Conservation (phyloP, 35 echinoderm and acorn worm genomes). For the Lytechinus pictus region DNA sequence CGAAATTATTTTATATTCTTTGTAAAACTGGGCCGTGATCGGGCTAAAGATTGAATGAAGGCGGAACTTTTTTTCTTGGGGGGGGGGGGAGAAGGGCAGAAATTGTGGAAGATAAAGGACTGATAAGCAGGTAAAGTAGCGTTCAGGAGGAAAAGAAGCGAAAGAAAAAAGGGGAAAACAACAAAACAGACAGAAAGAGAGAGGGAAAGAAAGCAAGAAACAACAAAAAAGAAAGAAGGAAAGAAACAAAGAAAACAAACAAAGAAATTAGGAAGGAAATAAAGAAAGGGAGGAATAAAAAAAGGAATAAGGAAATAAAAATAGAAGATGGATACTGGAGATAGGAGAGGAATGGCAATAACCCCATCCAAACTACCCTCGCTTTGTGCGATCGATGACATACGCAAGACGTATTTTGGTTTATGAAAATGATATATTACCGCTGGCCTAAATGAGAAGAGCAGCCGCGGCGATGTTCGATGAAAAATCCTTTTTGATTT, state of each 20-base stretch:
- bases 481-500: slow-evolving; percentile 10
- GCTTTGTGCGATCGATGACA: slow-evolving; percentile 15
- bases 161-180: neutral
- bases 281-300: neutral
- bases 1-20: no score
- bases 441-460: slow-evolving; percentile 27
- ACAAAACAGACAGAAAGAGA: neutral
- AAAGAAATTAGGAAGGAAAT: neutral
- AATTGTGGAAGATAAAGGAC: neutral
- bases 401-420: neutral
- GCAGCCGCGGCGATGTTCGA: neutral
- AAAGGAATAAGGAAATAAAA: neutral
- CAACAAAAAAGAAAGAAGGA: neutral
- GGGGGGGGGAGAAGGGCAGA: neutral
- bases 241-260: neutral
- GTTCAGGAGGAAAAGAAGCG: neutral
- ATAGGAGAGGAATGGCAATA: neutral
- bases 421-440: slow-evolving; percentile 37
- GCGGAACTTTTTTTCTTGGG: no score
- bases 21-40: no score
- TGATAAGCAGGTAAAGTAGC: neutral
- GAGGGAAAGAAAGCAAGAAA: neutral
- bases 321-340: neutral
- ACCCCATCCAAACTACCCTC: neutral
- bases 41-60: no score